phyloP scores from a whole-genome alignment of 2,113 vertebrate species.

The Brevimyrus niger region DNA sequence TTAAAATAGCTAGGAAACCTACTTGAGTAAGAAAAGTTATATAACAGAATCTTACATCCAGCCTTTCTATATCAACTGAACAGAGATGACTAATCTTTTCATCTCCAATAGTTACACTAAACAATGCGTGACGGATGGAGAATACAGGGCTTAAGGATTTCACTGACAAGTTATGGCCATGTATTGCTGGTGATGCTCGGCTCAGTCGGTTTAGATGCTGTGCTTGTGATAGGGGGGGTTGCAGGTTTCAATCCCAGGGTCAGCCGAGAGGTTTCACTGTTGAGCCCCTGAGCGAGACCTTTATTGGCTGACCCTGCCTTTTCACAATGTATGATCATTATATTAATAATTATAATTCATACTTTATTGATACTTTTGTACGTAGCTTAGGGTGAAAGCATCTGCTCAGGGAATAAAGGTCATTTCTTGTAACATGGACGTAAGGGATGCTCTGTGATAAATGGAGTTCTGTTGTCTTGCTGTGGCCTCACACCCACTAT shows the following conservation, averaged over 20 bases:
- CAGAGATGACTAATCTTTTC: not conserved
- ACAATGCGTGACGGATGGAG: not conserved
- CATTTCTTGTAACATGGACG: not conserved
- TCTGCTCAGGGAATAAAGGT: not conserved
- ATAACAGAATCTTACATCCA: not conserved
- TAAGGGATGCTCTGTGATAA: not conserved
- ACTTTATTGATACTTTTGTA: too few relatives aligned
- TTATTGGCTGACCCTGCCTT: not conserved
- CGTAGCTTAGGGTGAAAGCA: not conserved
- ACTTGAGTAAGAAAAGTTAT: not conserved
- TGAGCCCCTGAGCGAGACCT: not conserved
- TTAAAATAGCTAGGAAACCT: not conserved
- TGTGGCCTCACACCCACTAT: not conserved
- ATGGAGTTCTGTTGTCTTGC: not conserved
- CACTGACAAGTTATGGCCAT: not conserved
- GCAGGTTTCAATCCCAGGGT: not conserved
- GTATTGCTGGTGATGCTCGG: not conserved
- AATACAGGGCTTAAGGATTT: not conserved
- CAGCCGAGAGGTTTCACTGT: not conserved
- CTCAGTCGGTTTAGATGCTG: not conserved
- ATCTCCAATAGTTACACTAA: not conserved
- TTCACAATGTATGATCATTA: not conserved
- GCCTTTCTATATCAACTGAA: not conserved
- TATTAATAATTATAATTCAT: too few relatives aligned
- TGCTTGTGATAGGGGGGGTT: not conserved